These are phyloP conservation scores for Hybognathus amarus DNA, from an alignment of 2,797 vertebrate genomes.

Conservation along the genomic window DNA sequence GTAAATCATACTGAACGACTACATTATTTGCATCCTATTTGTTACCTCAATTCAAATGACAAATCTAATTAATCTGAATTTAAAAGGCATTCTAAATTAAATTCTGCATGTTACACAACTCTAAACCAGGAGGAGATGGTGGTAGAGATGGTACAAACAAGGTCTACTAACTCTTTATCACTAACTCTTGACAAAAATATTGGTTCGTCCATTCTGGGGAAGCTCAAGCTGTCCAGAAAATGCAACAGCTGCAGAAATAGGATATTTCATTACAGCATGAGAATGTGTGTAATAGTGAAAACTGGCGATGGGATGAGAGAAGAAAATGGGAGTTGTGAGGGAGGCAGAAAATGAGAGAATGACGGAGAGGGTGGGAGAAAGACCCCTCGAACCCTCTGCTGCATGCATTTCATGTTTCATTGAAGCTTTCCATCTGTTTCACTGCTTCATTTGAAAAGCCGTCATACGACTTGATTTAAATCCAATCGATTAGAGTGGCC, in stretches of 20 bases:
- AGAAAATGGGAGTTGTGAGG: slow-evolving; percentile 20
- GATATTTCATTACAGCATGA: slow-evolving; percentile 48
- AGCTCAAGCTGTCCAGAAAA: slow-evolving; percentile 38
- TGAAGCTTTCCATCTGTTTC: slow-evolving; percentile 67
- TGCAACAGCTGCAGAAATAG: slow-evolving; percentile 48
- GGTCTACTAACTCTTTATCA: slow-evolving; percentile 4
- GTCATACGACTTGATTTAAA: slow-evolving; percentile 69
- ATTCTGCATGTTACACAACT: not conserved
- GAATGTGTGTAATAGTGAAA: slow-evolving; percentile 32
- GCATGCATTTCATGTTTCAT: slow-evolving; percentile 64
- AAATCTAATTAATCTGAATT: not conserved
- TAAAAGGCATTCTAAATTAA: not conserved
- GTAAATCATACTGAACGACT: not conserved
- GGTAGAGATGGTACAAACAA: not conserved
- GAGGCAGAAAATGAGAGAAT: slow-evolving; percentile 32
- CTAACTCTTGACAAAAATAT: slow-evolving; percentile 23
- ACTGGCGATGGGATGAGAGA: slow-evolving; percentile 18
- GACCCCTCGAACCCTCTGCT: slow-evolving; percentile 51
- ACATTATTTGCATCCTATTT: not conserved
- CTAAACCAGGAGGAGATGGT: not conserved
- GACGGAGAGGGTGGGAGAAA: slow-evolving; percentile 4
- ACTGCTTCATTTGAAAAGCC: slow-evolving; percentile 45
- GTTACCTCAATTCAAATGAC: not conserved
- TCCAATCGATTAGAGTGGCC: slow-evolving; percentile 65
- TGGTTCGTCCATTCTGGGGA: slow-evolving; percentile 17